phyloP scores from a whole-genome alignment of 2,888 invertebrate species.

The Lacanobia wlatinum region DNA sequence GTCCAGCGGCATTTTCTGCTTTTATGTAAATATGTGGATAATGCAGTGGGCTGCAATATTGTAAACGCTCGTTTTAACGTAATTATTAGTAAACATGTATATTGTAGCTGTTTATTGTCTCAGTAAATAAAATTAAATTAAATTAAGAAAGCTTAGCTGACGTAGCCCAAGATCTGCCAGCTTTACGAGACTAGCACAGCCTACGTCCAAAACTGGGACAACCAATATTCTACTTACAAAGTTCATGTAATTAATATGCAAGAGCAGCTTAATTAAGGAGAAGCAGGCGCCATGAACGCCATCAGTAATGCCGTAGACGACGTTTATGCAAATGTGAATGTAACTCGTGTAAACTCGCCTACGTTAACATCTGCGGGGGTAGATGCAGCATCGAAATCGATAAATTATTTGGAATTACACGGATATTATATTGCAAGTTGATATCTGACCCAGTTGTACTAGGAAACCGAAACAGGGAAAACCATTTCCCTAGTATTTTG shows the following conservation, averaged over 20 bases:
- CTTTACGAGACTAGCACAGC: too few relatives aligned
- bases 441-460: conserved; percentile 17
- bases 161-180: too few relatives aligned
- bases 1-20: too few relatives aligned
- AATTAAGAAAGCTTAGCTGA: too few relatives aligned
- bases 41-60: too few relatives aligned
- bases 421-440: conserved; percentile 12
- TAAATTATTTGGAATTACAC: conserved; percentile 48
- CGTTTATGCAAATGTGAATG: conserved; percentile 38
- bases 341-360: conserved; percentile 36
- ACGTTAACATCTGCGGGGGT: conserved; percentile 25
- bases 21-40: too few relatives aligned
- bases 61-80: too few relatives aligned
- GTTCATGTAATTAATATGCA: neutral
- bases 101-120: too few relatives aligned
- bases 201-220: neutral
- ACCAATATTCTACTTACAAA: neutral
- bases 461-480: neutral
- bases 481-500: neutral
- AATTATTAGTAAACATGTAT: too few relatives aligned
- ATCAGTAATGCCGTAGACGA: conserved; percentile 17
- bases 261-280: conserved; percentile 11
- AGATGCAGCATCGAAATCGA: conserved; percentile 28
- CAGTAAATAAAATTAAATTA: too few relatives aligned
- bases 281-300: conserved; percentile 18